These are phyloP conservation scores for Drosophila lacicola DNA, from an alignment of 2,888 invertebrate genomes.

Conservation along the genomic window DNA sequence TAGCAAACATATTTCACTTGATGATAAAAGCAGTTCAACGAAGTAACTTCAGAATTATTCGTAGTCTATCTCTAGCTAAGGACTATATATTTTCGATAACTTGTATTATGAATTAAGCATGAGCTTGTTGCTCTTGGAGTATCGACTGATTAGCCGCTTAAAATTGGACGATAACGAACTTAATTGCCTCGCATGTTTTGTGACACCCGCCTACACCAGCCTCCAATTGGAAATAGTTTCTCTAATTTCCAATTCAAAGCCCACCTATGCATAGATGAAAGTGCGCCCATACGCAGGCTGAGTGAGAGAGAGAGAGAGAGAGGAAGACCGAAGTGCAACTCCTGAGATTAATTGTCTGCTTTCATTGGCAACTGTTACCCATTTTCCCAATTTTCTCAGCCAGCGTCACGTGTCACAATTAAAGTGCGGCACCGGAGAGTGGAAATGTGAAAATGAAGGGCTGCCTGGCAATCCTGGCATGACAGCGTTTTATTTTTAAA, in stretches of 20 bases:
- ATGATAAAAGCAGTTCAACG: not conserved
- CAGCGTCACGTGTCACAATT: constrained; percentile 70
- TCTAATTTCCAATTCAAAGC: constrained; percentile 53
- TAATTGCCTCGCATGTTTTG: constrained; percentile 66
- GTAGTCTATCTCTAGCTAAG: not conserved
- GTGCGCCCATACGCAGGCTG: constrained; percentile 26
- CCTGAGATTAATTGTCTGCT: constrained; percentile 74
- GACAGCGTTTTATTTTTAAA: constrained; percentile 50
- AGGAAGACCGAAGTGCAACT: constrained; percentile 33
- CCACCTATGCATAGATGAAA: constrained; percentile 51
- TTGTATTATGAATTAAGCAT: constrained; percentile 42
- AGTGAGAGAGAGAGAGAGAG: not conserved
- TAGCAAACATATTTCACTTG: too few species aligned
- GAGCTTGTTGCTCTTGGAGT: constrained; percentile 13
- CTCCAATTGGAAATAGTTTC: constrained; percentile 57
- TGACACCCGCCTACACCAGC: constrained; percentile 49
- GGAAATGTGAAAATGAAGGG: constrained; percentile 57
- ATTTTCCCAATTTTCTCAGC: constrained; percentile 50
- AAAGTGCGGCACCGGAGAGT: constrained; percentile 56
- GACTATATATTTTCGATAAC: not conserved
- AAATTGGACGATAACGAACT: constrained; percentile 43
- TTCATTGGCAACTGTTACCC: constrained; percentile 63
- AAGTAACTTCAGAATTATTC: not conserved
- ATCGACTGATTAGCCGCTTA: constrained; percentile 29
- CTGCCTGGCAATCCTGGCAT: constrained; percentile 42